phyloP scores from a whole-genome alignment of 2,888 invertebrate genomes.

The Meghimatium bilineatum region DNA sequence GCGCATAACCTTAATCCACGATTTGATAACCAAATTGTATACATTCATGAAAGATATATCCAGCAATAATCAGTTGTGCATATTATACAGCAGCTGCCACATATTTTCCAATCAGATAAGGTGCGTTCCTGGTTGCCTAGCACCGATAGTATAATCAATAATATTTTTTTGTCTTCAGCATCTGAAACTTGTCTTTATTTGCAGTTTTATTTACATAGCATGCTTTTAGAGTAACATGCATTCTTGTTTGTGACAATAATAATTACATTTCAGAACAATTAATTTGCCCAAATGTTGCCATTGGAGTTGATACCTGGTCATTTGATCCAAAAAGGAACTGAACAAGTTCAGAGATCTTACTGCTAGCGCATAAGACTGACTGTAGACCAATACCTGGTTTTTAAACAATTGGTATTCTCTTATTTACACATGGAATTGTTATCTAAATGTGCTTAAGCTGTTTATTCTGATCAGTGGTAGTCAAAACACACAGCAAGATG shows the following conservation, averaged over 20 bases:
- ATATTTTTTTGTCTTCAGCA: background rate
- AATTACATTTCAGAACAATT: background rate
- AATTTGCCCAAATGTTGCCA: background rate
- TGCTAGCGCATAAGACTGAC: background rate
- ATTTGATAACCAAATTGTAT: no score
- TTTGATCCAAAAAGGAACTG: background rate
- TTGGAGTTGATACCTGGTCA: background rate
- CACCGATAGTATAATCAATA: background rate
- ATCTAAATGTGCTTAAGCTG: no score
- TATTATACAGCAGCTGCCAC: no score
- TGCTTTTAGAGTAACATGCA: background rate
- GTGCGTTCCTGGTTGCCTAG: background rate
- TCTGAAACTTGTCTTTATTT: background rate
- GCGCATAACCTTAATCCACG: no score
- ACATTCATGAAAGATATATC: no score
- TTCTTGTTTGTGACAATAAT: background rate
- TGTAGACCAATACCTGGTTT: no score
- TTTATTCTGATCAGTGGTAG: no score
- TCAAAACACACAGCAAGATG: no score
- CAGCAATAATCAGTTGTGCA: no score
- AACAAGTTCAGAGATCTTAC: background rate
- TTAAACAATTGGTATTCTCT: no score
- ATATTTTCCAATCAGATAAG: background rate
- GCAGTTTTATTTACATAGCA: background rate
- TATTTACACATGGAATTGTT: no score